These are phyloP conservation scores for Erythrolamprus reginae DNA, from an alignment of 2,113 vertebrate genomes.

Conservation along the genomic window DNA sequence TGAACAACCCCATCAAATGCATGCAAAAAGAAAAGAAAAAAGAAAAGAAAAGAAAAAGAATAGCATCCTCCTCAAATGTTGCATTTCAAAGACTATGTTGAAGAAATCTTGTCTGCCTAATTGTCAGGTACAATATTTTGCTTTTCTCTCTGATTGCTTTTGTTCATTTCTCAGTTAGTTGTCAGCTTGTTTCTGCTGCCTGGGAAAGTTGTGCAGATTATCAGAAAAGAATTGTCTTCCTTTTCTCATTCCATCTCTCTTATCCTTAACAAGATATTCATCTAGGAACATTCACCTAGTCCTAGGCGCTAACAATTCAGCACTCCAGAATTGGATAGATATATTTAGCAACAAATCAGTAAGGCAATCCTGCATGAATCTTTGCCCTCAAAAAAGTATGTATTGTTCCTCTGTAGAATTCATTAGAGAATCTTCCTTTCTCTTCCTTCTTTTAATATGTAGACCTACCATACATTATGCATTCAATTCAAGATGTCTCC, in stretches of 20 bases:
- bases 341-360: neutral
- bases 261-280: neutral
- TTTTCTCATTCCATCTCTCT: neutral
- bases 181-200: neutral
- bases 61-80: neutral
- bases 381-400: neutral
- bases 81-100: conserved; percentile 6
- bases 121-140: neutral
- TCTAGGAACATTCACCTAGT: neutral
- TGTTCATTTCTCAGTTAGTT: neutral
- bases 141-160: neutral
- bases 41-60: neutral
- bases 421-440: neutral
- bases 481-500: neutral
- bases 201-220: neutral
- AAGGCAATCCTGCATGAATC: neutral
- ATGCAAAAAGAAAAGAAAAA: neutral
- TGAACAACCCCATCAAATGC: fast-evolving
- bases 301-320: neutral
- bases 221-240: neutral
- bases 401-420: neutral
- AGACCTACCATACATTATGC: neutral
- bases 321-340: neutral
- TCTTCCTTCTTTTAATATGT: neutral
- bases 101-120: neutral